Percentiles rank a stretch among this genome's conserved stretches.
These are phyloP conservation scores for Euzophera pinguis DNA, from an alignment of 2,888 invertebrate genomes.

Conservation along the genomic window DNA sequence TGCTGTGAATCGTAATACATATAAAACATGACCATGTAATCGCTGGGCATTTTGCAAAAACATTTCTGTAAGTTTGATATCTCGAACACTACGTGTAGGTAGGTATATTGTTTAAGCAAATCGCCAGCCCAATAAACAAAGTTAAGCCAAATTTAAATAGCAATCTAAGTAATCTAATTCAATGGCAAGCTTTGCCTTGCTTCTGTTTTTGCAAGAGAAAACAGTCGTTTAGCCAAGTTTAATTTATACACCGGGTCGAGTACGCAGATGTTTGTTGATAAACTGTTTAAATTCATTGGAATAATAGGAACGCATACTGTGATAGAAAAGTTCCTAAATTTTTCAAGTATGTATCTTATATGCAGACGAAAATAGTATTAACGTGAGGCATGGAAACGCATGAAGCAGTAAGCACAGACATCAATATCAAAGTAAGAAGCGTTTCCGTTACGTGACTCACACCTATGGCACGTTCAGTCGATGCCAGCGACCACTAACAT, in stretches of 20 bases:
- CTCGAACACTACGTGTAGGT: too few species aligned
- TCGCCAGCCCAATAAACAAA: slow-evolving; percentile 16
- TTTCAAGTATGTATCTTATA: too few species aligned
- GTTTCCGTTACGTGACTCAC: slow-evolving; percentile 79
- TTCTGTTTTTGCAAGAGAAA: slow-evolving; percentile 54
- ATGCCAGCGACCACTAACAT: slow-evolving; percentile 64
- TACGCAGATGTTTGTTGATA: slow-evolving; percentile 68
- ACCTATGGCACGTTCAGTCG: slow-evolving; percentile 66
- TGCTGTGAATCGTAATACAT: too few species aligned
- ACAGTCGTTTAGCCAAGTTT: slow-evolving; percentile 58
- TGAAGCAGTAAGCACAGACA: slow-evolving; percentile 44
- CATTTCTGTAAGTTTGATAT: too few species aligned
- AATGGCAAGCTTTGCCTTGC: slow-evolving; percentile 39
- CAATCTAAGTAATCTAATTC: slow-evolving; percentile 39
- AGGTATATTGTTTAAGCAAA: background rate
- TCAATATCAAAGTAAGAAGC: slow-evolving; percentile 66
- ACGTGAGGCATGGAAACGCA: slow-evolving; percentile 55
- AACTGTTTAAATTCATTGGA: slow-evolving; percentile 38
- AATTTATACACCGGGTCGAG: slow-evolving; percentile 48
- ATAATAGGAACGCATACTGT: background rate
- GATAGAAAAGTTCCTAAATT: too few species aligned
- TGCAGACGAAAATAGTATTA: slow-evolving; percentile 19
- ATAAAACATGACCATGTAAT: too few species aligned
- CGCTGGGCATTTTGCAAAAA: too few species aligned
- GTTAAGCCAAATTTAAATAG: slow-evolving; percentile 27